Conservation (phyloP, 2,797 vertebrate genomes). For the Microcaecilia unicolor region DNA sequence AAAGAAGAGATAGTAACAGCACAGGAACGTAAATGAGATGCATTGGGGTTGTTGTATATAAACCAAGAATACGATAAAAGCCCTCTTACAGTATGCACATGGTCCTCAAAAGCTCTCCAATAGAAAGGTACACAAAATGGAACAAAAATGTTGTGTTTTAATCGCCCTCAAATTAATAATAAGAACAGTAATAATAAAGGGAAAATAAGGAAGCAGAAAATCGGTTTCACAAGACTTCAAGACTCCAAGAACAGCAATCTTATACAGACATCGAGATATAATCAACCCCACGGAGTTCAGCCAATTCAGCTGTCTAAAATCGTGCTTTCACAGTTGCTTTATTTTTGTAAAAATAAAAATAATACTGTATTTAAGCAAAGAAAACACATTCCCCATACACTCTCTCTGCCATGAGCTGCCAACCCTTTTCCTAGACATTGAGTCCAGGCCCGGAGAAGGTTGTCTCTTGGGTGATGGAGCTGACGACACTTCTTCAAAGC, state of each 20-base stretch:
- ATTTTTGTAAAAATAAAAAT: conserved; percentile 55
- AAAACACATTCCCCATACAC: conserved; percentile 42
- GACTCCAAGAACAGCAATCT: conserved; percentile 62
- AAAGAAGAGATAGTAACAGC: conserved; percentile 63
- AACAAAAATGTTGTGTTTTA: conserved; percentile 26
- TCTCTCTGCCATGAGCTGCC: conserved; percentile 45
- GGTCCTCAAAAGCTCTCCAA: conserved; percentile 56
- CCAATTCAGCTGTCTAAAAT: conserved; percentile 69
- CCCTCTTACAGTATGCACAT: conserved; percentile 59
- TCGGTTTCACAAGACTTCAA: conserved; percentile 64
- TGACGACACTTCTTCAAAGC: no score
- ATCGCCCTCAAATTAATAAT: conserved; percentile 45
- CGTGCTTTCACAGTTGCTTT: conserved; percentile 70
- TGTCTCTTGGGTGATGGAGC: conserved; percentile 62
- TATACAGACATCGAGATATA: conserved; percentile 64
- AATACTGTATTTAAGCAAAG: conserved; percentile 34
- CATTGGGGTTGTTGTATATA: conserved; percentile 42
- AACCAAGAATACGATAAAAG: conserved; percentile 56
- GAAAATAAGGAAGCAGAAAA: conserved; percentile 52
- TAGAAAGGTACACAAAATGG: conserved; percentile 59
- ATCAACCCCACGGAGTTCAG: conserved; percentile 60
- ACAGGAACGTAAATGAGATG: conserved; percentile 55
- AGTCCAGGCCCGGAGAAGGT: no score
- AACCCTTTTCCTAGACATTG: conserved; percentile 38
- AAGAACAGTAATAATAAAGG: conserved; percentile 28